Conservation (phyloP, 2,113 vertebrate species). For the Periophthalmodon schlosseri region DNA sequence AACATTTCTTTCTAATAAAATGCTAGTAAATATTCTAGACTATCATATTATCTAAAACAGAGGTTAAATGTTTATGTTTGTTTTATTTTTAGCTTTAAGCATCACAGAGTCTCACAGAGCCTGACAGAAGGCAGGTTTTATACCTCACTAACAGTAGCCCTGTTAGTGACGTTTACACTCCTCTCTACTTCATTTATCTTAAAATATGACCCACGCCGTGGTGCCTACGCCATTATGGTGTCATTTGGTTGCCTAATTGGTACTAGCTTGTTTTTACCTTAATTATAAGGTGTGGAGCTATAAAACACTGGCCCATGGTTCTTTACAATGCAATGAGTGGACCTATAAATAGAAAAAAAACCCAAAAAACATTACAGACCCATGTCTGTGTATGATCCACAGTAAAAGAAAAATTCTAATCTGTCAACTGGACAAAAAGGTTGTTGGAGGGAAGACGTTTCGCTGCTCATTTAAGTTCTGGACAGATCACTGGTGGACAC, state of each 20-base stretch:
- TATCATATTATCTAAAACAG: background rate
- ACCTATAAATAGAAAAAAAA: too few relatives aligned
- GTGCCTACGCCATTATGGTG: conserved; percentile 26
- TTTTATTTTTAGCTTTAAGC: background rate
- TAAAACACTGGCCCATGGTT: background rate
- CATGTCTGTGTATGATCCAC: too few relatives aligned
- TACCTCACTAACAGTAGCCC: background rate
- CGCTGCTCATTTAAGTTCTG: too few relatives aligned
- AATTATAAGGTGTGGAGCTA: background rate
- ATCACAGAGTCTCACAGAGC: background rate
- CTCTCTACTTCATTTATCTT: conserved; percentile 26
- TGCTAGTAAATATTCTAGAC: background rate
- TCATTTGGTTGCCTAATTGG: conserved; percentile 26
- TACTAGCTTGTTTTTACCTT: background rate
- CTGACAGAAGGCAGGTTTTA: too few relatives aligned
- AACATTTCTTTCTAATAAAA: background rate
- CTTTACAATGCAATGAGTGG: background rate
- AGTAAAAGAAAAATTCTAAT: too few relatives aligned
- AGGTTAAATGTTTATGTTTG: background rate
- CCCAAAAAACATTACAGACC: too few relatives aligned
- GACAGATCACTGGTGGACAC: too few relatives aligned
- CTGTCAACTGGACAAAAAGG: too few relatives aligned
- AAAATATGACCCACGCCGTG: conserved; percentile 22
- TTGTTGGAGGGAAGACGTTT: too few relatives aligned
- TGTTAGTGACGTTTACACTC: conserved; percentile 31